Conservation (phyloP, 2,797 vertebrate genomes). For the Melopsittacus undulatus region DNA sequence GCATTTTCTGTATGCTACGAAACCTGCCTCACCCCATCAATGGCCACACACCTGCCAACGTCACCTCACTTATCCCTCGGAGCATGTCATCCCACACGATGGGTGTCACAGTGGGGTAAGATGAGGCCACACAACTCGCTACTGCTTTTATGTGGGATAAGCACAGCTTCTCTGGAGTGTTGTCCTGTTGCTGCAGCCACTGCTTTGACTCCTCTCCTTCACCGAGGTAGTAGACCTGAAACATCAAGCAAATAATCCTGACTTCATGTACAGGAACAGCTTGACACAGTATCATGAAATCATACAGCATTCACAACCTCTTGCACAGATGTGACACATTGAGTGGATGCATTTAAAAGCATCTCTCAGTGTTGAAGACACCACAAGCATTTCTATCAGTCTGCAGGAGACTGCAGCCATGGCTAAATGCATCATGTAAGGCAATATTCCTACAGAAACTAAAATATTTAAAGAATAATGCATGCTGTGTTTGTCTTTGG, state of each 20-base stretch:
- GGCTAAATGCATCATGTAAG: neutral
- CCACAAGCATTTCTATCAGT: neutral
- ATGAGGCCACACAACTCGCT: slow-evolving; percentile 76
- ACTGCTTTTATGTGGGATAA: slow-evolving; percentile 87
- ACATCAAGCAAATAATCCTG: neutral
- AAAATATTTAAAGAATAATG: neutral
- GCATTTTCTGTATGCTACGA: neutral
- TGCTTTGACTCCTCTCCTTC: slow-evolving; percentile 88
- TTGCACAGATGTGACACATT: neutral
- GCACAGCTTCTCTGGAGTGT: slow-evolving; percentile 83
- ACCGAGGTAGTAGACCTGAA: slow-evolving; percentile 91
- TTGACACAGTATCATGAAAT: neutral
- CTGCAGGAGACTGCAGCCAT: neutral
- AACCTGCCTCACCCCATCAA: neutral
- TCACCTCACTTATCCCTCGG: slow-evolving; percentile 82
- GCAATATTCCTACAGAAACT: neutral
- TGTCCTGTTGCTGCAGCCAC: slow-evolving; percentile 80
- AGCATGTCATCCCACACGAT: slow-evolving; percentile 98
- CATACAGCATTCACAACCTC: neutral
- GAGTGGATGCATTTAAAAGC: neutral
- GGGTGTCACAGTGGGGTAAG: slow-evolving; percentile 79
- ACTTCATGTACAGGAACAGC: neutral
- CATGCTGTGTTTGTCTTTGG: neutral
- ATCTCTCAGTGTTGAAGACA: neutral
- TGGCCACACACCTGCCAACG: slow-evolving; percentile 82